Evolutionary conservation across 2,888 invertebrate species (phyloP), one percentile per base, ranked within the genome.

Genomic region (Platycnemis pennipes): DNA sequence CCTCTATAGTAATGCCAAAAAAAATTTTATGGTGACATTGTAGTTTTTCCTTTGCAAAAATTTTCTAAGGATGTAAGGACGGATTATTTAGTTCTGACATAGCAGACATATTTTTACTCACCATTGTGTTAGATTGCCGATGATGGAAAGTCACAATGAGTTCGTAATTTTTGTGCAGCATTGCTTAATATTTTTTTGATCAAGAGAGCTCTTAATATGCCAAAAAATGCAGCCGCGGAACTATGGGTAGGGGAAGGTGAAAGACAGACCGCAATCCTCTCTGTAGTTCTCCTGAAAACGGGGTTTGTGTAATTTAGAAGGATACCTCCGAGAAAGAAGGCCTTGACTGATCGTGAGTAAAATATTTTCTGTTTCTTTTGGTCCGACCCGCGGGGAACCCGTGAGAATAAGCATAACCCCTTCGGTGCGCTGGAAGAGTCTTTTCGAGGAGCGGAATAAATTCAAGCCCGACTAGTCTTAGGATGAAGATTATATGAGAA

Each of bases 401-500:
- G 37, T 77, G 37, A 77, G 77, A 77, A 77, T 77, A 31, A 77
- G 13, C 77, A 31, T 13, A 3, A 11, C 77, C 11, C 31, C 26
- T 31, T 77, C 37, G 1, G 63, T 22, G 22, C 63, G n/a, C 63
- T 2, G 63, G 22, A n/a, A 63, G 77, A 77, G 37, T 77, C 77
- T 37, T 77, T 77, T 11, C 2, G 77, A 37, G 37, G 77, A 77
- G 13, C 63, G 77, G 11, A 37, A 77, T 77, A 77, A 37, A 77
- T 77, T 77, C 13, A 5, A 37, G 31, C 77, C 0, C 37, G 8
- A 37, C 77, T 77, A 37, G 77, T 37, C 77, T 13, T 77, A 11
- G 37, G 37, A 37, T 77, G 77, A 26, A 77, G 77, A 77, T 77
- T 77, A 77, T 77, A 77, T 77, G 77, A 77, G 77, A 77, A 77